Percentiles rank a stretch among this genome's conserved stretches.
Evolutionary conservation across 1,140 invertebrate genomes (phyloP).

Genomic region (Megathymus violae): DNA sequence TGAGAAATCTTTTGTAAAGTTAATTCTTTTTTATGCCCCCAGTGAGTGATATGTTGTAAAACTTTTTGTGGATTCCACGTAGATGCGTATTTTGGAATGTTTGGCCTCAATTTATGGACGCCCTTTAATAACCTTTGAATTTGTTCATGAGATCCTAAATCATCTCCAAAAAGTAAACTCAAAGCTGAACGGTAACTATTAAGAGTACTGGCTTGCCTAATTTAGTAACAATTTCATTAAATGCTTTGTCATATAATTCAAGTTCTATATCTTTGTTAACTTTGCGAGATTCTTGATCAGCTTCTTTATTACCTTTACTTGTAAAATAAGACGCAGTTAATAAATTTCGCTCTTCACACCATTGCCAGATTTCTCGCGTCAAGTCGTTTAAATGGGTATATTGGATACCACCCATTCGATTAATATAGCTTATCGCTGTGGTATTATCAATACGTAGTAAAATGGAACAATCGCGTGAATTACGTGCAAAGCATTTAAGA

Average conservation of each 20-base stretch:
- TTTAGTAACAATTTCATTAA: constrained; percentile 8
- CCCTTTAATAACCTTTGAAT: constrained; percentile 36
- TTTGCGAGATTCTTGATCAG: constrained; percentile 43
- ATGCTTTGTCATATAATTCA: constrained; percentile 30
- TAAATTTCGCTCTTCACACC: constrained; percentile 26
- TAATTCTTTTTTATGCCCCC: constrained; percentile 27
- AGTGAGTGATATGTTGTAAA: constrained; percentile 36
- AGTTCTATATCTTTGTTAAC: constrained; percentile 46
- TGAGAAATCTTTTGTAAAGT: constrained; percentile 36
- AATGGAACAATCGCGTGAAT: neutral
- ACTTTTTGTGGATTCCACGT: constrained; percentile 41
- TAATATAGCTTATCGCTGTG: too few relatives aligned
- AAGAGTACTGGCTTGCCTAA: constrained; percentile 41
- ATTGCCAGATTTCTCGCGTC: constrained; percentile 25
- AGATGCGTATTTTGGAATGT: constrained; percentile 24
- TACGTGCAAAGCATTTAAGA: constrained; percentile 4
- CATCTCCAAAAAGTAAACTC: constrained; percentile 20
- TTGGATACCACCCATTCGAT: constrained; percentile 30
- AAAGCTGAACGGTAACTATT: constrained; percentile 39
- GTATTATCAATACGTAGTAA: constrained; percentile 16
- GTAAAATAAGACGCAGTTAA: neutral
- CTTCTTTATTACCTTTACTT: constrained; percentile 11
- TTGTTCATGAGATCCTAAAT: constrained; percentile 22
- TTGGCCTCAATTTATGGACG: constrained; percentile 30
- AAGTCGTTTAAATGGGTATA: constrained; percentile 20